phyloP scores from a whole-genome alignment of 2,888 invertebrate genomes.

The Muscina levida region DNA sequence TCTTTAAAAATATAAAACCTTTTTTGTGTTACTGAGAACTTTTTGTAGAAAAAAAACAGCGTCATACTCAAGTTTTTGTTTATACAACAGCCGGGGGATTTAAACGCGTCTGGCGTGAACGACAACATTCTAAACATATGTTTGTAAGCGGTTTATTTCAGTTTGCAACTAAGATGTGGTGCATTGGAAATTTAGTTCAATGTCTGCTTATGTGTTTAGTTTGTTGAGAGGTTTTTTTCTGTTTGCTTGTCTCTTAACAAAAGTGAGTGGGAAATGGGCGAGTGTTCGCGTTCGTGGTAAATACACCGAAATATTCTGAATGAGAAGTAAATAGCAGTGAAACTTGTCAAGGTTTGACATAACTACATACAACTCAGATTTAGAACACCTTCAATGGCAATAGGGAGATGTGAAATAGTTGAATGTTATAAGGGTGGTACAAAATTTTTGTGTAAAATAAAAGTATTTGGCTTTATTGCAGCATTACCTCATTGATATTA shows the following conservation, averaged over 20 bases:
- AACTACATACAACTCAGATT: too few species aligned
- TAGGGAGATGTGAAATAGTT: too few species aligned
- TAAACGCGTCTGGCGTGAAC: conserved; percentile 25
- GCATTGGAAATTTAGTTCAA: conserved; percentile 30
- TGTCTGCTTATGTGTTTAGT: conserved; percentile 33
- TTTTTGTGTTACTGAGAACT: conserved; percentile 24
- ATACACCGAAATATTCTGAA: too few species aligned
- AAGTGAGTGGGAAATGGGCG: conserved; percentile 30
- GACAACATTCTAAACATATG: conserved; percentile 33
- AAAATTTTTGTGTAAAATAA: too few species aligned
- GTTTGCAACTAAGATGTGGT: background rate
- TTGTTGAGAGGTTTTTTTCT: background rate
- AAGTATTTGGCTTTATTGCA: too few species aligned
- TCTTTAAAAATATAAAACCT: conserved; percentile 5
- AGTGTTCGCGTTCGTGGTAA: too few species aligned
- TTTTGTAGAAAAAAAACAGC: background rate
- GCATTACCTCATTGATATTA: too few species aligned
- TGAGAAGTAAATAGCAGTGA: too few species aligned
- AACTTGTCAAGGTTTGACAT: too few species aligned
- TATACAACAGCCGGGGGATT: background rate
- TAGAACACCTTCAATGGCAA: too few species aligned
- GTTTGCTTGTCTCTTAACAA: background rate
- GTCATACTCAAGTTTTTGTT: background rate
- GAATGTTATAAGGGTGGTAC: too few species aligned
- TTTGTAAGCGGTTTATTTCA: conserved; percentile 4